Percentiles rank a stretch among this genome's conserved stretches.
phyloP scores from a whole-genome alignment of 1,140 invertebrate genomes.

The Zaprionus vittiger region DNA sequence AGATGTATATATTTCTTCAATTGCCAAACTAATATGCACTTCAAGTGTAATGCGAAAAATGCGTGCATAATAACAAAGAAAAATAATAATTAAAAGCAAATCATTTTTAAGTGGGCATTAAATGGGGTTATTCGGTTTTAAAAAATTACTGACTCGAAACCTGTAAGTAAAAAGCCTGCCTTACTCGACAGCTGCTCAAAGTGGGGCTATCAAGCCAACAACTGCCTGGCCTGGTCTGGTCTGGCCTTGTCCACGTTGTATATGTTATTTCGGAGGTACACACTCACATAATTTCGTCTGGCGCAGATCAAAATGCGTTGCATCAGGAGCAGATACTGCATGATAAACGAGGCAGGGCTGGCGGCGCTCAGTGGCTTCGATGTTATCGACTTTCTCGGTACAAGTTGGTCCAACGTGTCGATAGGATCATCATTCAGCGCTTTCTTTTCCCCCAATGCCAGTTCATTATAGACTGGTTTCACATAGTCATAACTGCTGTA shows the following conservation, averaged over 20 bases:
- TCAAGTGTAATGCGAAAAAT: background rate
- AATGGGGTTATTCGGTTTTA: constrained; percentile 14
- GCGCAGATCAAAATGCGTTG: constrained; percentile 87
- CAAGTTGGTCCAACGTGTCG: constrained; percentile 22
- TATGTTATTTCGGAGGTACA: constrained; percentile 73
- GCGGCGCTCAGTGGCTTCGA: constrained; percentile 22
- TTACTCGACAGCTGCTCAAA: constrained; percentile 54
- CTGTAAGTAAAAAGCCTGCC: constrained; percentile 10
- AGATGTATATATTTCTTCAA: background rate
- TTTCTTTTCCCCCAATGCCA: constrained; percentile 74
- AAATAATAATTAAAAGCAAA: background rate
- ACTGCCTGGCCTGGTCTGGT: background rate
- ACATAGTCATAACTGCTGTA: constrained; percentile 68
- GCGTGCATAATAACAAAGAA: constrained; percentile 9
- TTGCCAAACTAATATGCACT: background rate
- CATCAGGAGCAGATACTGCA: constrained; percentile 86
- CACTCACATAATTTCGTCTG: constrained; percentile 88
- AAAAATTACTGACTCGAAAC: constrained; percentile 6
- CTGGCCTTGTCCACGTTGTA: constrained; percentile 32
- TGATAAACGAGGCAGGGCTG: constrained; percentile 82
- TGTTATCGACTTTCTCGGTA: background rate
- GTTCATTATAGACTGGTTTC: constrained; percentile 61
- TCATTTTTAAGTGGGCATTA: background rate
- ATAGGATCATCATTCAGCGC: constrained; percentile 48
- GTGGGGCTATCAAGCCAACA: constrained; percentile 28